Conservation (phyloP, 2,797 vertebrate genomes). For the Chaetophractus vellerosus region DNA sequence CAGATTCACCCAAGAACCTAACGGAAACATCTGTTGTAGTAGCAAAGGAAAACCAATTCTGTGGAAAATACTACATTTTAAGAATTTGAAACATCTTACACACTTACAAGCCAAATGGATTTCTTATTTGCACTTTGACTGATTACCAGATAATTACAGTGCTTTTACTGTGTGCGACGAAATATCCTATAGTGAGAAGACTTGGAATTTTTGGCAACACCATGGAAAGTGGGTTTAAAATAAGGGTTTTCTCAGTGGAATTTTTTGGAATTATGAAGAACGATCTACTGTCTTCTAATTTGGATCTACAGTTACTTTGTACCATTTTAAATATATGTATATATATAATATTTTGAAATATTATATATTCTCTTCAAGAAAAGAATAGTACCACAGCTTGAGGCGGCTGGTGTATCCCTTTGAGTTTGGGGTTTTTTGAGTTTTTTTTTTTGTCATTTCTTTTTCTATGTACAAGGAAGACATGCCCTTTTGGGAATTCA, state of each 20-base stretch:
- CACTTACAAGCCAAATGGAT: constrained; percentile 95
- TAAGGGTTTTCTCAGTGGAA: constrained; percentile 84
- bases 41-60: constrained; percentile 84
- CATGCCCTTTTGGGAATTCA: constrained; percentile 82
- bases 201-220: constrained; percentile 81
- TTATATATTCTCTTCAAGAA: constrained; percentile 90
- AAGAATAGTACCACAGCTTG: constrained; percentile 88
- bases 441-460: constrained; percentile 68
- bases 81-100: constrained; percentile 93
- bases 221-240: constrained; percentile 80
- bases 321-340: constrained; percentile 90
- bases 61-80: constrained; percentile 89
- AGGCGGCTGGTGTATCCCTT: constrained; percentile 86
- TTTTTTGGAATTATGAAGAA: constrained; percentile 83
- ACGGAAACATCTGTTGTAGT: constrained; percentile 89
- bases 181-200: constrained; percentile 81
- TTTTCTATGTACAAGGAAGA: constrained; percentile 87
- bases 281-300: constrained; percentile 83
- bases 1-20: constrained; percentile 99
- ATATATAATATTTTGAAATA: constrained; percentile 93
- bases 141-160: constrained; percentile 88
- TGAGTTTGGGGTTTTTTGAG: constrained; percentile 69
- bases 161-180: constrained; percentile 86
- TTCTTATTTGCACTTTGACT: constrained; percentile 94
- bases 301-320: constrained; percentile 91